phyloP scores from a whole-genome alignment of 2,797 vertebrate species.

The Aythya fuligula region DNA sequence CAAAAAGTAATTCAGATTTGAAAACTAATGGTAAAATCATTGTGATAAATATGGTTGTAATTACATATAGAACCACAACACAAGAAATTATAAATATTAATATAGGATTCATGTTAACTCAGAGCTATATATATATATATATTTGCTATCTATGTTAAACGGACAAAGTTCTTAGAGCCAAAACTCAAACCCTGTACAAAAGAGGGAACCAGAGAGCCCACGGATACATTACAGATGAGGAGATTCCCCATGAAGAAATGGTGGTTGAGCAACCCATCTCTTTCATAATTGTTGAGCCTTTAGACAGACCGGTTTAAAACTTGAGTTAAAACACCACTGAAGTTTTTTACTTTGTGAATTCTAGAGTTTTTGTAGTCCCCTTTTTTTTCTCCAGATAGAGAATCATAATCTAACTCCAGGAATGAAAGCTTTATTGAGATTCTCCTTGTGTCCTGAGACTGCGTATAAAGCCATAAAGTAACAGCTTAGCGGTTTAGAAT shows the following conservation, averaged over 20 bases:
- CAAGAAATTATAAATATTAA: background rate
- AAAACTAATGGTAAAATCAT: background rate
- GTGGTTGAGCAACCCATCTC: background rate
- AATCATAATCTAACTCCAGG: background rate
- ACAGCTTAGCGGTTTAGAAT: background rate
- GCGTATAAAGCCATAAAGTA: background rate
- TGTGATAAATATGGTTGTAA: background rate
- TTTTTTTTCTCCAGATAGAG: background rate
- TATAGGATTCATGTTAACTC: background rate
- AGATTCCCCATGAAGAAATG: background rate
- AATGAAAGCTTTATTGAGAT: background rate
- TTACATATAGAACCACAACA: background rate
- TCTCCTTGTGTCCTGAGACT: background rate
- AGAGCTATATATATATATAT: background rate
- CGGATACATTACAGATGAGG: background rate
- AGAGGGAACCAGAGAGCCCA: background rate
- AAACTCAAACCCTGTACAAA: background rate
- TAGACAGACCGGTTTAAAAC: background rate
- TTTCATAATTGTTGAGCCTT: background rate
- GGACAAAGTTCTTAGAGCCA: background rate
- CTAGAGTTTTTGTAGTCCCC: background rate
- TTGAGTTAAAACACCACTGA: background rate
- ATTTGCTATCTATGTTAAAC: background rate
- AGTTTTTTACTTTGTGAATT: background rate
- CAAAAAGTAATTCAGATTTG: background rate